Evolutionary conservation across 2,888 invertebrate species (phyloP), one percentile per base, ranked within the genome.

Genomic region (Pristionchus exspectatus): DNA sequence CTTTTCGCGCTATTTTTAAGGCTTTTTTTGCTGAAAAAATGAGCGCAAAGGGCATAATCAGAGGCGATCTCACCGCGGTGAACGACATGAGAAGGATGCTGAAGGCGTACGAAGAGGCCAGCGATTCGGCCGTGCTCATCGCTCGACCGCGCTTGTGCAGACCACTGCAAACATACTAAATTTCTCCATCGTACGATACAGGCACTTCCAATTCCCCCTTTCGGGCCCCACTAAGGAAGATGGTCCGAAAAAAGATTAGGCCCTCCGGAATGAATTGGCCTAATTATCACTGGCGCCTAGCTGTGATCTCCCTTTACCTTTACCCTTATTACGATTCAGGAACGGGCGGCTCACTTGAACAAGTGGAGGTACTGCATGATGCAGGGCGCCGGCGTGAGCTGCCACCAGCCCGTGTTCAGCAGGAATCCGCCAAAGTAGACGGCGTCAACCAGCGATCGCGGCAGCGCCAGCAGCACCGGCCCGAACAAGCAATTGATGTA

Each of bases 81-180:
- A 81, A 54, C 9, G 81, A n/a, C 50, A 81, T n/a, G 14, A 81
- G 44, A 1, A 54, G 24, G 81, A 81, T 27, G 27, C 81, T 81
- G 81, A 81, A 81, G 0, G 81, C 81, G 50, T 81, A 81, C 7
- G 81, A 81, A 1, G 81, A 50, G 0, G 7, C 14, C 0, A 81
- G 81, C 10, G 50, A 81, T 54, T 81, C 50, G 4, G 0, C 1
- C 7, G 81, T 81, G 12, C 50, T 44, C 81, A 81, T 81, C 27
- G 81, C n/a, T 27, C 81, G 44, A 10, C 81, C 81, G 5, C 81
- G 81, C 50, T 81, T 81, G 44, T 81, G 81, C 81, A 81, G n/a
- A 9, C 81, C 81, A 12, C 81, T 81, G 50, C 12, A 72, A 50
- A n/a, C 59, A 21, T 18, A 56, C n/a, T n/a, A n/a, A n/a, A n/a